Evolutionary conservation across 1,140 invertebrate species (phyloP).

Genomic region (Diorhabda elongata): DNA sequence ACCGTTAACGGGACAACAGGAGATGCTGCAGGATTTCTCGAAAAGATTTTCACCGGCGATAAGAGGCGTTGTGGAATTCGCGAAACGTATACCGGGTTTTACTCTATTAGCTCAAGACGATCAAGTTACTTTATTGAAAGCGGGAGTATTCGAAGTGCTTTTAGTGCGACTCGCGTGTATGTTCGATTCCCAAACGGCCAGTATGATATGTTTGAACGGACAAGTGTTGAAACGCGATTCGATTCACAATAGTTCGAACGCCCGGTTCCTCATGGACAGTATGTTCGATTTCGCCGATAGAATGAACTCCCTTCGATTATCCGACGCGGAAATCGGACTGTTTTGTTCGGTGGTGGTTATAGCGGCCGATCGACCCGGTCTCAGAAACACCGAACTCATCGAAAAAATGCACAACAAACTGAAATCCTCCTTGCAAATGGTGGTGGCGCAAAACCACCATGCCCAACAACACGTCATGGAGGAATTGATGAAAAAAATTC

Average conservation of each 20-base stretch:
- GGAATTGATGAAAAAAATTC: slow-evolving; percentile 89
- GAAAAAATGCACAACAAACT: slow-evolving; percentile 88
- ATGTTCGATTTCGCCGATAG: slow-evolving; percentile 97
- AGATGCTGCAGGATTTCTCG: slow-evolving; percentile 81
- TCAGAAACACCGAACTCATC: slow-evolving; percentile 87
- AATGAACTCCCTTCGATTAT: slow-evolving; percentile 83
- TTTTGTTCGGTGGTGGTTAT: slow-evolving; percentile 95
- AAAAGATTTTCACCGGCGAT: slow-evolving; percentile 93
- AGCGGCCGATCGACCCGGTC: slow-evolving; percentile 85
- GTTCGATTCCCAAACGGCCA: slow-evolving; percentile 86
- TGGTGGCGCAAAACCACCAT: slow-evolving; percentile 81
- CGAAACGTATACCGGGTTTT: slow-evolving; percentile 95
- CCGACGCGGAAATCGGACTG: slow-evolving; percentile 88
- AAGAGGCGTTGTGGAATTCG: slow-evolving; percentile 95
- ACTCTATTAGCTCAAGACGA: slow-evolving; percentile 90
- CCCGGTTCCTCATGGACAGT: slow-evolving; percentile 90
- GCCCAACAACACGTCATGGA: slow-evolving; percentile 73
- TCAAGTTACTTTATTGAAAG: slow-evolving; percentile 94
- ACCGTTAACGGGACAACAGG: slow-evolving; percentile 71
- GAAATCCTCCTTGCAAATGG: slow-evolving; percentile 79
- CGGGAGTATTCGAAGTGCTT: slow-evolving; percentile 90
- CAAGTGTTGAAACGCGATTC: slow-evolving; percentile 86
- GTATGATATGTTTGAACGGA: slow-evolving; percentile 89
- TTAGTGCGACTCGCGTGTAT: slow-evolving; percentile 90
- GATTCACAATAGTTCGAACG: slow-evolving; percentile 85